Evolutionary conservation across 2,113 vertebrate species (phyloP).

Genomic region (Numida meleagris): DNA sequence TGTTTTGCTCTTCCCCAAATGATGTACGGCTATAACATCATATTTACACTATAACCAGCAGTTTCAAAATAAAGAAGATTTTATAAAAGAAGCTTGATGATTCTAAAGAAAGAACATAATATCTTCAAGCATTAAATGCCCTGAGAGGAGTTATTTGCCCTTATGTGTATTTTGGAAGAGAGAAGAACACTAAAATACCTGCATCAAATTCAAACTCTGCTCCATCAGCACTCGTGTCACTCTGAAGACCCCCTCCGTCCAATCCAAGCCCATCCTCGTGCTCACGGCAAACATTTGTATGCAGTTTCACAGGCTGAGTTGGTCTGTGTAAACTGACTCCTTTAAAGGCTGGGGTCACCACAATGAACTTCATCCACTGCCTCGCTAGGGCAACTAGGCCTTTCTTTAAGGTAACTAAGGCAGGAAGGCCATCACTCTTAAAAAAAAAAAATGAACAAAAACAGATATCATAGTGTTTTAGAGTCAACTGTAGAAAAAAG

Average conservation of each 20-base stretch:
- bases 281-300: conserved; percentile 70
- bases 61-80: neutral
- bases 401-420: conserved; percentile 96
- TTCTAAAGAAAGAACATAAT: neutral
- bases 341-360: conserved; percentile 97
- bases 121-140: neutral
- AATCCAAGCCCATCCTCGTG: conserved; percentile 82
- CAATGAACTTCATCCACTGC: conserved; percentile 99
- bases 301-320: conserved; percentile 85
- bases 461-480: neutral
- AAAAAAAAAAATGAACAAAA: neutral
- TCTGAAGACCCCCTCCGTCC: conserved; percentile 90
- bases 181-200: conserved; percentile 76
- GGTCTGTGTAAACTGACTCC: conserved; percentile 91
- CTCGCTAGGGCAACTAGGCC: conserved; percentile 94
- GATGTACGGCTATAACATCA: neutral
- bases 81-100: neutral
- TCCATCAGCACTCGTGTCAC: conserved; percentile 96
- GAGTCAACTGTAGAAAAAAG: neutral
- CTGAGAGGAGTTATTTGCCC: neutral
- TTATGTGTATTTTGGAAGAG: neutral
- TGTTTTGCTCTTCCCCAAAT: neutral
- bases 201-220: conserved; percentile 98
- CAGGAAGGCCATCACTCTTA: conserved; percentile 95
- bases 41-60: neutral